Evolutionary conservation across 2,888 invertebrate genomes (phyloP).

Genomic region (Euproctis similis): DNA sequence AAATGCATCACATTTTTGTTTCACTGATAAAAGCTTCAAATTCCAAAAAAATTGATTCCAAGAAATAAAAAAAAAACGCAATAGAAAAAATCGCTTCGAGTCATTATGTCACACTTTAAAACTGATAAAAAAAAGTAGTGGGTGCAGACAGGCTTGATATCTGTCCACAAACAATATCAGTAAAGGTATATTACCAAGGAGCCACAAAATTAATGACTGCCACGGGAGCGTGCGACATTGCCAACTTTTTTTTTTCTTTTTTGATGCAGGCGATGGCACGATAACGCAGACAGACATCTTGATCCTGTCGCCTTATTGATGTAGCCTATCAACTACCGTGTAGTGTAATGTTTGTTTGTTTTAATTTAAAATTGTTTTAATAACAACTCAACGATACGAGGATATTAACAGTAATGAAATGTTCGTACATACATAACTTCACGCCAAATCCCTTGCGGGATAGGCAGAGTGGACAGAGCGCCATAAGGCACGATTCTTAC

Average conservation of each 20-base stretch:
- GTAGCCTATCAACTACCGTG: constrained; percentile 57
- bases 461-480: too few species aligned
- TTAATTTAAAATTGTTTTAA: too few species aligned
- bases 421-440: too few species aligned
- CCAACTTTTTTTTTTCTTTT: constrained; percentile 42
- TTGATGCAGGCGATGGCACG: constrained; percentile 24
- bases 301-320: constrained; percentile 54
- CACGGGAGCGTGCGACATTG: constrained; percentile 42
- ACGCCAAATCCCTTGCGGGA: too few species aligned
- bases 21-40: too few species aligned
- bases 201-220: constrained; percentile 61
- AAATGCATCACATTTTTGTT: too few species aligned
- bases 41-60: too few species aligned
- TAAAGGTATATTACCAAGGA: constrained; percentile 13
- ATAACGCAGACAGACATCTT: constrained; percentile 63
- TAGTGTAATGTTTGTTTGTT: too few species aligned
- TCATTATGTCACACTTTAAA: constrained; percentile 5
- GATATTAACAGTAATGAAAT: too few species aligned
- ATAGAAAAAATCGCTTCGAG: not conserved
- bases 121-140: constrained; percentile 9
- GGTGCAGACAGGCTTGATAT: constrained; percentile 16
- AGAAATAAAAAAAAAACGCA: too few species aligned
- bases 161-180: constrained; percentile 13
- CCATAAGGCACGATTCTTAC: too few species aligned
- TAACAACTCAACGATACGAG: too few species aligned